Evolutionary conservation across 2,888 invertebrate species (phyloP), one percentile per base, ranked within the genome.

Genomic region (Drosophila mercatorum): DNA sequence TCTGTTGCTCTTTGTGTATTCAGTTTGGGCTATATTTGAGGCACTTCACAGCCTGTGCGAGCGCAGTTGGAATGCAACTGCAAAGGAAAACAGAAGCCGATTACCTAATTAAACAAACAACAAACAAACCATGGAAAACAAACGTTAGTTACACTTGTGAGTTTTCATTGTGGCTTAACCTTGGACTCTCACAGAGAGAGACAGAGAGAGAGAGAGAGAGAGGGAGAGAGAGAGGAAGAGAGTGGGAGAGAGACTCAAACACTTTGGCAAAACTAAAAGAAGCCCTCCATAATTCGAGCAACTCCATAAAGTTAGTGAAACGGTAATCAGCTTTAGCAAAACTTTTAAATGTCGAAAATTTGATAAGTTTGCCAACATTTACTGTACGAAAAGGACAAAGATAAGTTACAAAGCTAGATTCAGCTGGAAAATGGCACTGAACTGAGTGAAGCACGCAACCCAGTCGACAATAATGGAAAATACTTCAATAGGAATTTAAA

Each of bases 51-150:
- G 60, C 53, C 65, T 68, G 67, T 36, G 59, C 2, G 11, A n/a
- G 28, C 34, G 40, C 46, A 57, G 64, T 57, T 65, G 34, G 36
- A 74, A 58, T 70, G 60, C 70, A 78, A 64, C 51, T 67, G 63
- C 26, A 47, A 58, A 40, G 26, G 6, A 56, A 57, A 61, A 63
- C 68, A 72, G 62, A 68, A 65, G 74, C 58, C 68, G 79, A 69
- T 81, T 81, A 81, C 59, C 69, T 75, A 72, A 80, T 81, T 81
- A 75, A 75, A 51, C 79, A 31, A 80, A 79, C 67, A 80, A 68
- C 47, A 55, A 22, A 49, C 58, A 55, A 41, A 31, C 26, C 31
- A 52, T 26, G 59, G 38, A 62, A 26, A 57, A 40, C 63, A 62
- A 57, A 51, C 68, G 65, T 61, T 43, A 78, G 65, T 61, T 43